phyloP scores from a whole-genome alignment of 2,113 vertebrate genomes.

The Ifrita kowaldi region DNA sequence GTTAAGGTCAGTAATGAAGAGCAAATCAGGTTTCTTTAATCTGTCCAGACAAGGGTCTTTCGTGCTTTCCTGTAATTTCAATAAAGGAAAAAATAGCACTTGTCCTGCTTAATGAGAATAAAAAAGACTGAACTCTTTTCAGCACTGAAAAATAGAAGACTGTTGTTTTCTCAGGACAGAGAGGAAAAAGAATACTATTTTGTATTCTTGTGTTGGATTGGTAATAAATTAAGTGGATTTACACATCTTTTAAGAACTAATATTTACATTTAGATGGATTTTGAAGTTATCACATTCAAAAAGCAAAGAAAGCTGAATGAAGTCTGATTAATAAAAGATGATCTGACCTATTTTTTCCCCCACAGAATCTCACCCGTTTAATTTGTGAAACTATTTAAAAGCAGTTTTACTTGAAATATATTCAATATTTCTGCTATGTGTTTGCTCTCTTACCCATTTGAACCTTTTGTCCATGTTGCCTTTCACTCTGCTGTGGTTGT shows the following conservation, averaged over 20 bases:
- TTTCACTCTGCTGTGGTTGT: not conserved
- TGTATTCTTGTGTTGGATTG: not conserved
- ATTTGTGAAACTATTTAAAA: not conserved
- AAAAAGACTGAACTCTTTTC: not conserved
- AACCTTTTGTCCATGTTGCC: not conserved
- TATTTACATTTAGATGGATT: slow-evolving; percentile 18
- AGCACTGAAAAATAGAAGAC: not conserved
- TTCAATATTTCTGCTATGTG: not conserved
- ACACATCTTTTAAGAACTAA: not conserved
- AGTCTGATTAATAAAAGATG: slow-evolving; percentile 25
- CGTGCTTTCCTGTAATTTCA: not conserved
- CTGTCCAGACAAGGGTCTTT: not conserved
- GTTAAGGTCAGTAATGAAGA: slow-evolving; percentile 18
- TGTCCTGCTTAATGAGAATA: not conserved
- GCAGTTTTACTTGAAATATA: not conserved
- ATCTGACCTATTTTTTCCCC: not conserved
- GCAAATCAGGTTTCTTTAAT: slow-evolving; percentile 40
- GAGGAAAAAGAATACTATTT: not conserved
- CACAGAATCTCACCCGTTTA: not conserved
- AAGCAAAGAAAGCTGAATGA: slow-evolving; percentile 2
- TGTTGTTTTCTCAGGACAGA: not conserved
- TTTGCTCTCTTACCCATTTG: not conserved
- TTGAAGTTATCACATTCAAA: not conserved
- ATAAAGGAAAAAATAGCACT: not conserved
- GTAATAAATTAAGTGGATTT: not conserved